These are phyloP conservation scores for Electrona antarctica DNA, from an alignment of 2,113 vertebrate genomes.

Conservation along the genomic window DNA sequence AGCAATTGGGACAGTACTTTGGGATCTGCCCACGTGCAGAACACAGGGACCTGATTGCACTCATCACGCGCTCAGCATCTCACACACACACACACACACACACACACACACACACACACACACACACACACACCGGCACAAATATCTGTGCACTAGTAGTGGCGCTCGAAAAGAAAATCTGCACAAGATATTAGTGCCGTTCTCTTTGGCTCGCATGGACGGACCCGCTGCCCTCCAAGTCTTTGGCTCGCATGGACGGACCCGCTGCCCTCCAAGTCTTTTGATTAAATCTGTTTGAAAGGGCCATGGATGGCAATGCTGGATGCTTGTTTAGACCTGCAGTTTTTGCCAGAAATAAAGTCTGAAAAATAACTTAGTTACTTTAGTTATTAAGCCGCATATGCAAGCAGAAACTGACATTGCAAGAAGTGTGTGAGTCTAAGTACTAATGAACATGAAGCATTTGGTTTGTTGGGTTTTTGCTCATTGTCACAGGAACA, in stretches of 20 bases:
- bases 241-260: no score
- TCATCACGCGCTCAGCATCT: constrained; percentile 31
- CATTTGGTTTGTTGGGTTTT: not conserved
- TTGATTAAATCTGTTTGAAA: not conserved
- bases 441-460: no score
- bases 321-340: constrained; percentile 18
- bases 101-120: constrained; percentile 7
- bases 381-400: not conserved
- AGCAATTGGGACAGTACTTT: constrained; percentile 44
- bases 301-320: not conserved
- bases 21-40: constrained; percentile 49
- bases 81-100: constrained; percentile 15
- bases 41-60: constrained; percentile 32
- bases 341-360: constrained; percentile 8
- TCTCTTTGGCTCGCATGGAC: constrained; percentile 19
- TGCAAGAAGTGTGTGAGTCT: not conserved
- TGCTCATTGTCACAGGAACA: not conserved
- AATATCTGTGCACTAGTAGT: not conserved
- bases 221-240: no score
- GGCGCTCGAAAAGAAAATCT: not conserved
- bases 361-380: not conserved
- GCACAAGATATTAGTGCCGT: not conserved
- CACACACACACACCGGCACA: no score
- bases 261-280: no score
- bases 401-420: not conserved